These are phyloP conservation scores for Platycheirus albimanus DNA, from an alignment of 2,888 invertebrate genomes.

Conservation along the genomic window DNA sequence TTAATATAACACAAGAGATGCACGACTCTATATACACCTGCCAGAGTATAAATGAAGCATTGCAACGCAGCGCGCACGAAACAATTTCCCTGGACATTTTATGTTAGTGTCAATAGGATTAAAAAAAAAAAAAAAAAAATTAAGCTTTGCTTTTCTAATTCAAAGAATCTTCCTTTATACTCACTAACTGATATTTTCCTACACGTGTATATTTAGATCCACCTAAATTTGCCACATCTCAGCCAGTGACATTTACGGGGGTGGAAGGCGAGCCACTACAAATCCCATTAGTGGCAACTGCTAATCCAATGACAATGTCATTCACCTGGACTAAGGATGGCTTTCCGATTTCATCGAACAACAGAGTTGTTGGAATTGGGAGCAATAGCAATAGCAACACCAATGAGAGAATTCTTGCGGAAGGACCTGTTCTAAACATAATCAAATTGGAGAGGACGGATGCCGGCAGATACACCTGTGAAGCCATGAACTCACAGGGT, in stretches of 20 bases:
- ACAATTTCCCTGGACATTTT: slow-evolving; percentile 80
- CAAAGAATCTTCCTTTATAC: background rate
- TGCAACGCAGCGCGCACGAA: slow-evolving; percentile 80
- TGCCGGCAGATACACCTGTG: slow-evolving; percentile 80
- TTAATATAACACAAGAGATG: slow-evolving; percentile 81
- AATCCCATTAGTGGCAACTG: slow-evolving; percentile 79
- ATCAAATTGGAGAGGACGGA: slow-evolving; percentile 79
- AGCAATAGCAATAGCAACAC: slow-evolving; percentile 68
- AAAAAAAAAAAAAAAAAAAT: too few relatives aligned
- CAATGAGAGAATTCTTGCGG: slow-evolving; percentile 79
- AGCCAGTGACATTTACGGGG: slow-evolving; percentile 78
- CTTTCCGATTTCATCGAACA: slow-evolving; percentile 79
- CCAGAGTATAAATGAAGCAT: slow-evolving; percentile 80
- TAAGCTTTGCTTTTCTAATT: slow-evolving; percentile 39
- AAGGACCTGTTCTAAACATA: slow-evolving; percentile 80
- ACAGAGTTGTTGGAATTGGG: slow-evolving; percentile 64
- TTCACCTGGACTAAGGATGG: slow-evolving; percentile 81
- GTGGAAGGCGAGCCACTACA: slow-evolving; percentile 80
- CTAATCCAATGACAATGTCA: slow-evolving; percentile 80
- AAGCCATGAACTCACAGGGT: slow-evolving; percentile 80
- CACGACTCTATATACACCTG: slow-evolving; percentile 81
- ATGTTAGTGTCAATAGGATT: slow-evolving; percentile 77
- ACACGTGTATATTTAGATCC: slow-evolving; percentile 76
- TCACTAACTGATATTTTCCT: too few relatives aligned
- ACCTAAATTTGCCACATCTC: slow-evolving; percentile 79